Evolutionary conservation across 1,140 invertebrate species (phyloP), one percentile per base, ranked within the genome.

Genomic region (Trinorchestia longiramus): DNA sequence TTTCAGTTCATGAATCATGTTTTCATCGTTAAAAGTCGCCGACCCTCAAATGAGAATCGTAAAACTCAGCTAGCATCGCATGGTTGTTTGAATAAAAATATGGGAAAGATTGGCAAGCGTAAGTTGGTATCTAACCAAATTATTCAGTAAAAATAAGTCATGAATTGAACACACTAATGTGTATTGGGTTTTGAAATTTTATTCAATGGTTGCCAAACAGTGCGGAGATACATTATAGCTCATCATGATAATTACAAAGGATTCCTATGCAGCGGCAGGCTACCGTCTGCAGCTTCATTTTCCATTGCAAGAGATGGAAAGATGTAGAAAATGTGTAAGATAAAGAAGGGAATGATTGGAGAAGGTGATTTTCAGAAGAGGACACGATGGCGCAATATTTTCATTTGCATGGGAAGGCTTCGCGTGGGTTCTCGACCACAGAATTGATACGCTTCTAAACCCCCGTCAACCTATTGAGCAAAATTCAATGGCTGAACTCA

Each of bases 401-500:
- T 42, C 28, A 41, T 90, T 41, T 42, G 88, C 88, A 41, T 90
- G 88, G 41, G 43, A 42, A 90, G 47, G n/a, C 88, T 90, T 90
- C 11, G 88, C 88, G 88, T 90, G 88, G 88, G 88, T 90, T 90
- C 88, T 43, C 17, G 28, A 41, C 43, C 36, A 28, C 43, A 90
- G 88, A 90, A 90, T 90, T 90, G 88, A 90, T 90, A 43, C 88
- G 42, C 8, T 43, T 90, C 43, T 90, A 43, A 90, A 23, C 62
- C 8, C 36, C 88, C 88, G 88, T 43, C 88, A 4, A 41, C 41
- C 88, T 90, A 90, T 90, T 90, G 88, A 90, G 88, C 41, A 43
- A 90, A 90, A 42, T 47, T 94, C 92, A 43, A 94, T 94, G 44
- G 92, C 92, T 94, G 44, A 94, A 43, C 43, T 43, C 92, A 47